phyloP scores from a whole-genome alignment of 2,113 vertebrate species.

The Ciconia maguari region DNA sequence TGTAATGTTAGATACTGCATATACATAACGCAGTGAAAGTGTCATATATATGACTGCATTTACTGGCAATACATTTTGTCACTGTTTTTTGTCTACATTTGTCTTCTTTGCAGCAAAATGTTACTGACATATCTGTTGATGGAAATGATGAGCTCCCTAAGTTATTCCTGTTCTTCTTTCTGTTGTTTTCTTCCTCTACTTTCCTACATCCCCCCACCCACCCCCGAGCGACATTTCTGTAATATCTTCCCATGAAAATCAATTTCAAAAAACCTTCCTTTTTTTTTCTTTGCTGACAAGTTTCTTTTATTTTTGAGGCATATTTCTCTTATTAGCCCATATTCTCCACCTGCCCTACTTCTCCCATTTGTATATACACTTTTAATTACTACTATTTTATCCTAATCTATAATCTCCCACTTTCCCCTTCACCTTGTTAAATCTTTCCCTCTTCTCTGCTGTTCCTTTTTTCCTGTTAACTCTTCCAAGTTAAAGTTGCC shows the following conservation, averaged over 20 bases:
- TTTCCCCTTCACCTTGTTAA: neutral
- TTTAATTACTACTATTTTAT: neutral
- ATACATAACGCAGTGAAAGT: neutral
- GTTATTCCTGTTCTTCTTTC: neutral
- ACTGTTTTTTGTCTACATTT: neutral
- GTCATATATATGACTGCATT: neutral
- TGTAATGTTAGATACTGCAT: neutral
- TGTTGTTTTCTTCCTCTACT: neutral
- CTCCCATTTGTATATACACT: neutral
- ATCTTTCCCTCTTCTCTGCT: neutral
- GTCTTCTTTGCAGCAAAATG: neutral
- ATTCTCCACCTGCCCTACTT: neutral
- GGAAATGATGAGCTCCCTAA: neutral
- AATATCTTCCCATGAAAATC: neutral
- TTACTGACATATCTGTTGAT: neutral
- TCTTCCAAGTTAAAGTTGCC: neutral
- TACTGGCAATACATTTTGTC: constrained; percentile 7
- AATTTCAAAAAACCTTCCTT: neutral
- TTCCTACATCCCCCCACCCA: neutral
- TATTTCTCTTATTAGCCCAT: neutral
- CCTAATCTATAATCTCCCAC: neutral
- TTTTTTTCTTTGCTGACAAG: neutral
- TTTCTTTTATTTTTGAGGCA: neutral
- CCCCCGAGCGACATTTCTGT: neutral
- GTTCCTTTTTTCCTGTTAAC: neutral